A percentile compares a stretch with the other conserved stretches of the same genome.
Evolutionary conservation across 2,797 vertebrate genomes (phyloP).

Genomic region (Dromococcyx pavoninus): DNA sequence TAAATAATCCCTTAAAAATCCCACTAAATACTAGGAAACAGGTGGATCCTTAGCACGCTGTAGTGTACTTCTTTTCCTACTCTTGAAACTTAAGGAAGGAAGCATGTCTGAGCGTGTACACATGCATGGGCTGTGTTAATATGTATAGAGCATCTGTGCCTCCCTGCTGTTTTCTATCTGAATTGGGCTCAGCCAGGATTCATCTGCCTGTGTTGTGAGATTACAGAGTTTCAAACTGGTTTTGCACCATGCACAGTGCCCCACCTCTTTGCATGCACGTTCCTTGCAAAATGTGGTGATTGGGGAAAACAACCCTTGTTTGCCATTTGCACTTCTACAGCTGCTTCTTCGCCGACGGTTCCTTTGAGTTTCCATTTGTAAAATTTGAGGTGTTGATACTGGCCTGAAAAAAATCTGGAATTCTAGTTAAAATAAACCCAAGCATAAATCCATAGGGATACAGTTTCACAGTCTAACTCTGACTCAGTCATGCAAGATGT

Average conservation of each 20-base stretch:
- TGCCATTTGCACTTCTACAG: not conserved
- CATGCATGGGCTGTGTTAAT: not conserved
- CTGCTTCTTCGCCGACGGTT: not conserved
- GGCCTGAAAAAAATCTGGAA: not conserved
- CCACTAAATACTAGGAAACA: not conserved
- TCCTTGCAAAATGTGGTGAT: not conserved
- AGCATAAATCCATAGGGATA: not conserved
- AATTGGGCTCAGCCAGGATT: not conserved
- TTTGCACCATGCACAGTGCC: not conserved
- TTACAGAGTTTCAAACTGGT: not conserved
- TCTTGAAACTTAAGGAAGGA: not conserved
- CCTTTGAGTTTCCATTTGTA: not conserved
- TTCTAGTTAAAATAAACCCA: not conserved
- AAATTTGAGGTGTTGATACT: not conserved
- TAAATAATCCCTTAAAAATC: not conserved
- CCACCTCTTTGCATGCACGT: rapidly evolving
- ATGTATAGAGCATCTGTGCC: not conserved
- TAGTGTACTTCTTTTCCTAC: not conserved
- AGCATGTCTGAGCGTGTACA: not conserved
- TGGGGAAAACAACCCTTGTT: not conserved
- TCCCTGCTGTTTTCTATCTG: not conserved
- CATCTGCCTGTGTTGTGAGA: not conserved
- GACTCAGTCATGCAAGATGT: not conserved
- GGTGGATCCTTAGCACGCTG: not conserved
- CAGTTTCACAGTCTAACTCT: not conserved